Evolutionary conservation across 2,113 vertebrate genomes (phyloP), one percentile per base, ranked within the genome.

Genomic region (Cebidichthys violaceus): DNA sequence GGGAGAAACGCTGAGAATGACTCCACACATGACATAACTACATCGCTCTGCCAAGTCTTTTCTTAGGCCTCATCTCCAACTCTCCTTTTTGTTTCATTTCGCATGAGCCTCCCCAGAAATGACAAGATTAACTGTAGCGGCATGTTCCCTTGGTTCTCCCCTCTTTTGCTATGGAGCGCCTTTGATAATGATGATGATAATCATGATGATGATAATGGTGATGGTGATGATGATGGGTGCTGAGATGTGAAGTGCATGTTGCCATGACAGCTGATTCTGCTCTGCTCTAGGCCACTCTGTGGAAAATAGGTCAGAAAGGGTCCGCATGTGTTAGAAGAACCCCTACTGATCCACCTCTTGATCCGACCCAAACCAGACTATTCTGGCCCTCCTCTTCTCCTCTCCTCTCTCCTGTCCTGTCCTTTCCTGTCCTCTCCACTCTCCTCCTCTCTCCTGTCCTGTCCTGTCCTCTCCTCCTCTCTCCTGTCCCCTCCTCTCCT

Each of bases 201-300:
- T 85, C 15, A 68, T 87, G 50, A 52, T 77, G 55, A 70, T 90
- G 50, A 81, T 87, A 1, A 78, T 77, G 14, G 83, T 86, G 60
- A 57, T 86, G 47, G 33, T 82, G 74, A 82, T 90, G 77, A 81
- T 84, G 83, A 82, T 83, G 87, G 68, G 50, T 84, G 80, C 79
- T 87, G 76, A 57, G 80, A 88, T 86, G 75, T 82, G 87, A 89
- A 88, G 83, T 89, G 92, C 88, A 92, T 92, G 92, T 89, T 91
- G 81, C 88, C 75, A 87, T 89, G 85, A 85, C 86, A 87, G 85
- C 77, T 90, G 90, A 90, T 91, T 87, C 62, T 74, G 75, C 84
- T 91, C 79, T 70, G 55, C 64, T 66, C 60, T 35, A 64, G 76
- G 64, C 62, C 75, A 13, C 74, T 77, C 55, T 67, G 79, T 54